Evolutionary conservation across 2,888 invertebrate species (phyloP).

Genomic region (Temnothorax ravouxi): DNA sequence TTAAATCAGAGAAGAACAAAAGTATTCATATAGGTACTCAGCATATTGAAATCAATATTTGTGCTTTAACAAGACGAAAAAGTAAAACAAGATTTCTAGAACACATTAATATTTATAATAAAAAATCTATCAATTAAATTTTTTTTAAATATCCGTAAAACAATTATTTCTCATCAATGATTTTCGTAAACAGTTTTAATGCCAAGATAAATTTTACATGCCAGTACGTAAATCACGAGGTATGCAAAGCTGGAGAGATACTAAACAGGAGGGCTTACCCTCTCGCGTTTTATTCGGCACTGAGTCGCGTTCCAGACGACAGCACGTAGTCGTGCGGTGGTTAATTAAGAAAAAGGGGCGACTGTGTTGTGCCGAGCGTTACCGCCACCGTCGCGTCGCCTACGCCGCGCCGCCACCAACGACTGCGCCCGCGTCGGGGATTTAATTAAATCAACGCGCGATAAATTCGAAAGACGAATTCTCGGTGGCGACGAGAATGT

Average conservation of each 20-base stretch:
- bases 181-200: neutral
- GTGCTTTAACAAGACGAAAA: neutral
- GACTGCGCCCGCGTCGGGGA: conserved; percentile 49
- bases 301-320: conserved; percentile 22
- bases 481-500: conserved; percentile 64
- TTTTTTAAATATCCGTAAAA: neutral
- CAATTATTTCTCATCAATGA: neutral
- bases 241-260: neutral
- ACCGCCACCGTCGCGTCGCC: conserved; percentile 18
- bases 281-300: conserved; percentile 19
- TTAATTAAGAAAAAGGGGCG: conserved; percentile 79
- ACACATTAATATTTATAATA: neutral
- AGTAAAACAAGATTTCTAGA: neutral
- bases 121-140: neutral
- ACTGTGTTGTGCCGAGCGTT: conserved; percentile 58
- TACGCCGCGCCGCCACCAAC: conserved; percentile 28
- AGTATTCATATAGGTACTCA: neutral
- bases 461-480: conserved; percentile 78
- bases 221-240: neutral
- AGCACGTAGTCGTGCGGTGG: conserved; percentile 53
- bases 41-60: neutral
- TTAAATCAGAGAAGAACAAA: conserved; percentile 3
- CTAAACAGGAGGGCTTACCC: conserved; percentile 13
- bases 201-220: neutral
- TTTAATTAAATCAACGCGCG: conserved; percentile 81